Percentiles rank a stretch among this genome's conserved stretches.
These are phyloP conservation scores for Temnothorax unifasciatus DNA, from an alignment of 2,888 invertebrate genomes.

Conservation along the genomic window DNA sequence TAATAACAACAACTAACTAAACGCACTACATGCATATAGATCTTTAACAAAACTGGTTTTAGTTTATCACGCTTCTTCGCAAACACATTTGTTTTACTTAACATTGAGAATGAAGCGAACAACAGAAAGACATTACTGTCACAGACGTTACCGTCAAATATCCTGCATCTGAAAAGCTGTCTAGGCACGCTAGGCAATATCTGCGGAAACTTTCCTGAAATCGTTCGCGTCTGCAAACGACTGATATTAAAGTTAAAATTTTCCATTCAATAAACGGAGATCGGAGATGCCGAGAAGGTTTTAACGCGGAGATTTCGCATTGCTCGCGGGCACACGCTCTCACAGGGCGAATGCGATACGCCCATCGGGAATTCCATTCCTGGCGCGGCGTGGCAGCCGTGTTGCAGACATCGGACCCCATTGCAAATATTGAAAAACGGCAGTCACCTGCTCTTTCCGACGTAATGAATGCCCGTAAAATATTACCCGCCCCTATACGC, in stretches of 20 bases:
- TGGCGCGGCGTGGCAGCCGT: not conserved
- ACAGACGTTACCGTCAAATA: not conserved
- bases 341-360: slow-evolving; percentile 35
- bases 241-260: slow-evolving; percentile 31
- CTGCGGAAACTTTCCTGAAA: not conserved
- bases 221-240: not conserved
- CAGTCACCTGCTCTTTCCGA: slow-evolving; percentile 56
- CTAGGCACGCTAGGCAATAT: not conserved
- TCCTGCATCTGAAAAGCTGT: not conserved
- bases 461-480: slow-evolving; percentile 57
- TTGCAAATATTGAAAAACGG: slow-evolving; percentile 64
- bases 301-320: slow-evolving; percentile 26
- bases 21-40: not conserved
- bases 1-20: not conserved
- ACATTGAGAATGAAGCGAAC: not conserved
- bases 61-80: not conserved
- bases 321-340: not conserved
- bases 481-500: slow-evolving; percentile 36
- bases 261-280: slow-evolving; percentile 25
- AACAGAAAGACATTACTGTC: not conserved
- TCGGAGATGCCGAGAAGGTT: not conserved
- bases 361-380: slow-evolving; percentile 49
- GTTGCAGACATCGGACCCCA: slow-evolving; percentile 16
- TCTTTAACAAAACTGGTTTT: not conserved
- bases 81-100: not conserved